Conservation (phyloP, 2,888 invertebrate species). For the Cosmia pyralina region DNA sequence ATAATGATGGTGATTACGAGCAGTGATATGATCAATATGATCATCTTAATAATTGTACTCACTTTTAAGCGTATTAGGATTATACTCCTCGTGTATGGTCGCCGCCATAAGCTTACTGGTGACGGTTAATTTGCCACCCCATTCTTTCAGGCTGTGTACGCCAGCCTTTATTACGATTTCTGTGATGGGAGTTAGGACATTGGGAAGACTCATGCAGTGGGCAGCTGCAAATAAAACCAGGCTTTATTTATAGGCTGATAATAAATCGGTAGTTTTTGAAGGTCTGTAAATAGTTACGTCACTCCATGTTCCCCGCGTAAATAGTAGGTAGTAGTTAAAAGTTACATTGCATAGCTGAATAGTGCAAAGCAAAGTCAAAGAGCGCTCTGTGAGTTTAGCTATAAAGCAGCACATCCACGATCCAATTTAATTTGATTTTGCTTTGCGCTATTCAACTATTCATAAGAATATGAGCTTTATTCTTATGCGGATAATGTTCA, state of each 20-base stretch:
- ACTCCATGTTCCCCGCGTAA: slow-evolving; percentile 68
- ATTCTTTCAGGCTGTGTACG: slow-evolving; percentile 84
- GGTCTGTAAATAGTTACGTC: background rate
- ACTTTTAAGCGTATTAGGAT: slow-evolving; percentile 79
- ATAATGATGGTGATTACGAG: too few species aligned
- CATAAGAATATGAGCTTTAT: too few species aligned
- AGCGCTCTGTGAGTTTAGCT: background rate
- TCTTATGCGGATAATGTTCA: too few species aligned
- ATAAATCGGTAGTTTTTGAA: background rate
- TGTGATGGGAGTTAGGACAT: slow-evolving; percentile 72
- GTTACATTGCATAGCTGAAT: too few species aligned
- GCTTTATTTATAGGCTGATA: background rate
- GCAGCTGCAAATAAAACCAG: slow-evolving; percentile 80
- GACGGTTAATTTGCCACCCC: slow-evolving; percentile 85
- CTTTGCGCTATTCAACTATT: too few species aligned
- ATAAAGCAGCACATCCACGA: too few species aligned
- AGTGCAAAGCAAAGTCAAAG: background rate
- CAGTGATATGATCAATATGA: too few species aligned
- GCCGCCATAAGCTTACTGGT: slow-evolving; percentile 82
- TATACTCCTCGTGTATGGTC: slow-evolving; percentile 79
- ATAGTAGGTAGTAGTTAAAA: too few species aligned
- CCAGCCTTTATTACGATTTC: slow-evolving; percentile 85
- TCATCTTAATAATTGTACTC: slow-evolving; percentile 56
- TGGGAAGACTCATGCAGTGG: slow-evolving; percentile 85
- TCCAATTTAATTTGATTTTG: too few species aligned